Percentiles rank a stretch among this genome's conserved stretches.
phyloP scores from a whole-genome alignment of 1,140 invertebrate species.

The Drosophila biarmipes region DNA sequence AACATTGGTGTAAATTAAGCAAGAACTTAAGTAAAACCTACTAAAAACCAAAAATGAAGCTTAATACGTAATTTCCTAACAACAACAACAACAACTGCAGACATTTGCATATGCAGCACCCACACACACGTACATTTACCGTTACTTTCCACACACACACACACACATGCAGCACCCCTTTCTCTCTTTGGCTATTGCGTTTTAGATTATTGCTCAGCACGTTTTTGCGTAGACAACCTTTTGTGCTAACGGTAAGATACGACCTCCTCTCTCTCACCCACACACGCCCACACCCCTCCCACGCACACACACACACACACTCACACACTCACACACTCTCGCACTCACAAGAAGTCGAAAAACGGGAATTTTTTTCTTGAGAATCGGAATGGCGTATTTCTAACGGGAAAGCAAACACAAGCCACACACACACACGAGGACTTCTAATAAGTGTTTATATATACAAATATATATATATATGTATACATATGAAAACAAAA shows the following conservation, averaged over 20 bases:
- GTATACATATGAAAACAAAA: constrained; percentile 13
- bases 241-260: constrained; percentile 65
- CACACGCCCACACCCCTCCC: constrained; percentile 9
- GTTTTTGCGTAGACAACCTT: constrained; percentile 61
- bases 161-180: constrained; percentile 48
- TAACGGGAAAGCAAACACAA: constrained; percentile 45
- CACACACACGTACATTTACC: constrained; percentile 38
- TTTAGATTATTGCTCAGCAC: constrained; percentile 72
- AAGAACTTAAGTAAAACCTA: constrained; percentile 39
- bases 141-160: constrained; percentile 54
- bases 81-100: constrained; percentile 39
- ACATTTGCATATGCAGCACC: constrained; percentile 14
- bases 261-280: constrained; percentile 18
- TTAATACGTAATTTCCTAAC: constrained; percentile 75
- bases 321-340: constrained; percentile 14
- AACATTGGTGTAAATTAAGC: constrained; percentile 56
- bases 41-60: constrained; percentile 37
- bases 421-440: constrained; percentile 56
- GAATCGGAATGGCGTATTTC: constrained; percentile 17
- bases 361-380: constrained; percentile 41
- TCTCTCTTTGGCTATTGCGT: constrained; percentile 54
- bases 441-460: constrained; percentile 80
- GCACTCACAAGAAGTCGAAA: constrained; percentile 25
- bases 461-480: constrained; percentile 63
- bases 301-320: not conserved